phyloP scores from a whole-genome alignment of 1,140 invertebrate genomes.

The Drosophila kanapiae region DNA sequence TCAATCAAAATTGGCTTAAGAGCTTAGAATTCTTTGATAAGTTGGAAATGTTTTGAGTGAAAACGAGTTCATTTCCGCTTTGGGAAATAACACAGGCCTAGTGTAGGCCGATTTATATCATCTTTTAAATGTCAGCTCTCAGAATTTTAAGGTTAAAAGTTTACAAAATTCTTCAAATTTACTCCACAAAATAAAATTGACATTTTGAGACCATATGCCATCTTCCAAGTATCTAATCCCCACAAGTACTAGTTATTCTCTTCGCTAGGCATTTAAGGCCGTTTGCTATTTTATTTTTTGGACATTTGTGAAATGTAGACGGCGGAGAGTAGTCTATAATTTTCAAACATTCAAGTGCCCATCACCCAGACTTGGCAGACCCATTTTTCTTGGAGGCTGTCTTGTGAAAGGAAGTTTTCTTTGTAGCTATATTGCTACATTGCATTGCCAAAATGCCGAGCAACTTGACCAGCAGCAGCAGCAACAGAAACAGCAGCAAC shows the following conservation, averaged over 20 bases:
- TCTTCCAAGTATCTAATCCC: slow-evolving; percentile 6
- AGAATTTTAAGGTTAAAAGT: not conserved
- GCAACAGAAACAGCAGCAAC: slow-evolving; percentile 30
- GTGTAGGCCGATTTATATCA: no score
- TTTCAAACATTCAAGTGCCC: slow-evolving; percentile 74
- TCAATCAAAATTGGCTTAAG: slow-evolving; percentile 4
- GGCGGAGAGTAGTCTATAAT: slow-evolving; percentile 63
- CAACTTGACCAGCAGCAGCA: slow-evolving; percentile 47
- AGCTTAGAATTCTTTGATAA: not conserved
- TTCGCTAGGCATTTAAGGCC: slow-evolving; percentile 56
- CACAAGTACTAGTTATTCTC: slow-evolving; percentile 11
- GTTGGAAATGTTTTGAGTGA: not conserved
- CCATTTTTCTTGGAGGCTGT: slow-evolving; percentile 59
- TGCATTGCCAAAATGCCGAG: slow-evolving; percentile 56
- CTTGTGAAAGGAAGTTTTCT: slow-evolving; percentile 71
- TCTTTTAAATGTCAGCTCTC: no score
- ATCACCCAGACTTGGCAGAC: slow-evolving; percentile 61
- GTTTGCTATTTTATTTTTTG: slow-evolving; percentile 33
- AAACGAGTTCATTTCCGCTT: not conserved
- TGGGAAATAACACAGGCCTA: no score
- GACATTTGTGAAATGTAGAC: slow-evolving; percentile 72
- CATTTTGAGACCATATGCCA: slow-evolving; percentile 11
- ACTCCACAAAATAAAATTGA: not conserved
- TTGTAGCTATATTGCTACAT: slow-evolving; percentile 19
- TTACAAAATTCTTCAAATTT: not conserved